Percentiles rank a stretch among this genome's conserved stretches.
These are phyloP conservation scores for Crotophaga sulcirostris DNA, from an alignment of 2,113 vertebrate genomes.

Conservation along the genomic window DNA sequence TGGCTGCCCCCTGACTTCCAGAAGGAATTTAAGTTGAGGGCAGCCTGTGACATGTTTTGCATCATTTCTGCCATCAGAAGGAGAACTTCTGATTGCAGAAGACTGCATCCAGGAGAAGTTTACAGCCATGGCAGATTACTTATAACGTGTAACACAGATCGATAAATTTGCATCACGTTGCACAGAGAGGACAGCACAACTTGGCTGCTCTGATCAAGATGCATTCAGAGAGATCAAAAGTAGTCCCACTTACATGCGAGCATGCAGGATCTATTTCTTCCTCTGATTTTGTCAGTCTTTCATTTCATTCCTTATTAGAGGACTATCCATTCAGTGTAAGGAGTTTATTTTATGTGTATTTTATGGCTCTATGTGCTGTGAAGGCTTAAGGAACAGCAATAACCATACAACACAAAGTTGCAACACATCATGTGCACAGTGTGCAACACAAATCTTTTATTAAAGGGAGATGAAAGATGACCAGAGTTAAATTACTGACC, in stretches of 20 bases:
- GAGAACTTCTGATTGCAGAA: background rate
- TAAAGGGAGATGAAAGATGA: background rate
- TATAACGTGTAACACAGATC: background rate
- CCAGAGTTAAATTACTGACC: background rate
- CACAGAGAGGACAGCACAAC: background rate
- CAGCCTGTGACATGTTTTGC: background rate
- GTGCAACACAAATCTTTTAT: background rate
- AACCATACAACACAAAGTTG: background rate
- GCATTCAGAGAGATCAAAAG: background rate
- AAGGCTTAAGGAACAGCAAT: background rate
- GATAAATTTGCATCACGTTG: background rate
- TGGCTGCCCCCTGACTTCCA: fast-evolving
- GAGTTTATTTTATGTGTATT: background rate
- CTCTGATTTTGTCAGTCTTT: background rate
- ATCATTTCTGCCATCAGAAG: background rate
- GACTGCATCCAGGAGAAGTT: background rate
- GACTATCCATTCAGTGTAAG: background rate
- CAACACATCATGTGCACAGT: background rate
- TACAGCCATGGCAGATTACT: background rate
- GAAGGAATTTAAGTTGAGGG: background rate
- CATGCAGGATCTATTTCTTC: background rate
- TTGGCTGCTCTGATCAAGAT: background rate
- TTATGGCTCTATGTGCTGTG: background rate
- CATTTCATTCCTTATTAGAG: background rate
- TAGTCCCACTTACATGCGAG: fast-evolving